Evolutionary conservation across 2,888 invertebrate genomes (phyloP).

Genomic region (Machimus rusticus): DNA sequence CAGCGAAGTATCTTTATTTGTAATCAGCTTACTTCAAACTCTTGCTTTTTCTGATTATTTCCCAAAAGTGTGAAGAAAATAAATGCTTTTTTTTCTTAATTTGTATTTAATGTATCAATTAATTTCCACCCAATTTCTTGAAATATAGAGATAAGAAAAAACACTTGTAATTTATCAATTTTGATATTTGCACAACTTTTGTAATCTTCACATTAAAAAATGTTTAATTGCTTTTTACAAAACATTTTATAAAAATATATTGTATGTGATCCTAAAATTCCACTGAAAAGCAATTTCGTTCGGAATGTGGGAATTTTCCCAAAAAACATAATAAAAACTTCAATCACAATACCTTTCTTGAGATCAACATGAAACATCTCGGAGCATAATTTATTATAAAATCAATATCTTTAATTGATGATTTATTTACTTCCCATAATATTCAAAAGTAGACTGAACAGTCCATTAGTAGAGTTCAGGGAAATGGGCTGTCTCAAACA

Average conservation of each 20-base stretch:
- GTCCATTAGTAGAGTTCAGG: neutral
- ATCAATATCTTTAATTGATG: neutral
- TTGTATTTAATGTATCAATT: neutral
- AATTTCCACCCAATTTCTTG: neutral
- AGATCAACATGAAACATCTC: neutral
- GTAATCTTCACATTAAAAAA: neutral
- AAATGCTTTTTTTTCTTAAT: neutral
- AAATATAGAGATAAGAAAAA: neutral
- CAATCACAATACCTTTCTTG: neutral
- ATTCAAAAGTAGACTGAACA: neutral
- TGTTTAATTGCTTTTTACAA: too few species aligned
- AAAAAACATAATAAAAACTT: neutral
- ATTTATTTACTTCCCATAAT: neutral
- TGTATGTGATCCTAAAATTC: neutral
- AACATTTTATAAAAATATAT: neutral
- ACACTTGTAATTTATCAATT: neutral
- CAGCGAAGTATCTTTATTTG: neutral
- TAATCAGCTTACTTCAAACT: neutral
- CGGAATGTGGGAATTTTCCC: neutral
- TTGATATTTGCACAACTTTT: neutral
- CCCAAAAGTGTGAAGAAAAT: neutral
- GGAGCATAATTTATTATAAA: neutral
- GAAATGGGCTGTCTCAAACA: neutral
- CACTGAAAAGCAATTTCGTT: neutral
- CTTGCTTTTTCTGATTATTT: neutral